These are phyloP conservation scores for Choristoneura fumiferana DNA, from an alignment of 1,140 invertebrate species.

Conservation along the genomic window DNA sequence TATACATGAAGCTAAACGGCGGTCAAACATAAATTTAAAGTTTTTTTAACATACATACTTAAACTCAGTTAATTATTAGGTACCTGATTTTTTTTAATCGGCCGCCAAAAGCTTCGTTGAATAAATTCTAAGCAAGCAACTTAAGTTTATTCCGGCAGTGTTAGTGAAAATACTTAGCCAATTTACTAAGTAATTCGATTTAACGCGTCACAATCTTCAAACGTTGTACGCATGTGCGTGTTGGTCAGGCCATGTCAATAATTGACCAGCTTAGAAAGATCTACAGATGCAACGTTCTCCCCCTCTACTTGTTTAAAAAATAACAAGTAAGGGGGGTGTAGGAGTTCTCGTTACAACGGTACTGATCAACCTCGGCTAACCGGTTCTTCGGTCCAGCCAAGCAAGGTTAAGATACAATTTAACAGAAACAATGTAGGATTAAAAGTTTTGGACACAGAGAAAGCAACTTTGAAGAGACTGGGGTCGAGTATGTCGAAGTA, in stretches of 20 bases:
- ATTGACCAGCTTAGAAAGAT: conserved; percentile 24
- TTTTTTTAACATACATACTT: too few species aligned
- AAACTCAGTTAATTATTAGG: too few species aligned
- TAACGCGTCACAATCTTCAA: conserved; percentile 10
- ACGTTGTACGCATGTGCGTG: conserved; percentile 29
- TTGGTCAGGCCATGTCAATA: conserved; percentile 3
- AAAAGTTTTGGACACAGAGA: conserved; percentile 10
- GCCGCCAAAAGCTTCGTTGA: too few species aligned
- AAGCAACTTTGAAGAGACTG: not conserved
- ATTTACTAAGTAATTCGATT: too few species aligned
- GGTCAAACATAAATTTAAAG: too few species aligned
- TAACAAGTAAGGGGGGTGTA: not conserved
- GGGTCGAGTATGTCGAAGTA: too few species aligned
- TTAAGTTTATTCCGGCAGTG: too few species aligned
- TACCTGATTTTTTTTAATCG: too few species aligned
- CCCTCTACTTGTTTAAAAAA: not conserved
- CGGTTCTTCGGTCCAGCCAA: conserved; percentile 46
- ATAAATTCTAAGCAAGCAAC: too few species aligned
- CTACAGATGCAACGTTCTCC: conserved; percentile 17
- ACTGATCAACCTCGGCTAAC: conserved; percentile 39
- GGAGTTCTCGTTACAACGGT: conserved; percentile 33
- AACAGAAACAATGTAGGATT: conserved; percentile 9
- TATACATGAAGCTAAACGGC: too few species aligned
- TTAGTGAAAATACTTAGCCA: too few species aligned
- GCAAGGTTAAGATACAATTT: conserved; percentile 41